Evolutionary conservation across 2,888 invertebrate genomes (phyloP), one percentile per base, ranked within the genome.

Genomic region (Sisyra nigra): DNA sequence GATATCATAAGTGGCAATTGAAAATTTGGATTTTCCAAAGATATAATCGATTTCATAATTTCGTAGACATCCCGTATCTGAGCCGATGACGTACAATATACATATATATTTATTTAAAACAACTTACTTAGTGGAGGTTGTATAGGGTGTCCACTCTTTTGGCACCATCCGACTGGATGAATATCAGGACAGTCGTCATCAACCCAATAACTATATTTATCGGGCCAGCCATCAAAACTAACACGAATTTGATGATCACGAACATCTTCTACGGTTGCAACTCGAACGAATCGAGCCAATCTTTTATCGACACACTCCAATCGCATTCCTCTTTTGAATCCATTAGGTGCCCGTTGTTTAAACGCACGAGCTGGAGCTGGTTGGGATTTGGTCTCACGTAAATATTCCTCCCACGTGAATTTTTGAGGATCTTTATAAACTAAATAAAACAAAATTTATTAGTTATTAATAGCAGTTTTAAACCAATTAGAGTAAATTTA

Each of bases 161-260:
- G 71, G 58, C 91, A 89, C 91, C 92, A 94, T 30, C 86, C 85
- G 48, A 86, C 76, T 1, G 93, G 93, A 66, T 93, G 91, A 53
- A 94, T 73, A 61, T 93, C 89, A 0, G 83, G 74, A 49, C 77
- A 81, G 62, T 93, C 91, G 59, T 92, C 92, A 55, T 92, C 91
- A 45, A 89, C 66, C 88, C 89, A 91, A 59, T 80, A 85, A 48
- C 84, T 77, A 57, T 89, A 80, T 49, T 76, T 73, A 52, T 76
- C 76, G 1, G 83, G 79, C 88, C 92, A 93, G 11, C 91, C 89
- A 61, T 92, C 92, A 62, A 87, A 87, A 54, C 84, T 75, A 41
- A 94, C 74, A 49, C 75, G 72, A 38, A 88, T 68, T 51, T 78
- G 76, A 60, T 86, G 83, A 5, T 78, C 79, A 54, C 77, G 76